Evolutionary conservation across 23 tunicate species (phyloP).

Genomic region (Clavelina lepadiformis): DNA sequence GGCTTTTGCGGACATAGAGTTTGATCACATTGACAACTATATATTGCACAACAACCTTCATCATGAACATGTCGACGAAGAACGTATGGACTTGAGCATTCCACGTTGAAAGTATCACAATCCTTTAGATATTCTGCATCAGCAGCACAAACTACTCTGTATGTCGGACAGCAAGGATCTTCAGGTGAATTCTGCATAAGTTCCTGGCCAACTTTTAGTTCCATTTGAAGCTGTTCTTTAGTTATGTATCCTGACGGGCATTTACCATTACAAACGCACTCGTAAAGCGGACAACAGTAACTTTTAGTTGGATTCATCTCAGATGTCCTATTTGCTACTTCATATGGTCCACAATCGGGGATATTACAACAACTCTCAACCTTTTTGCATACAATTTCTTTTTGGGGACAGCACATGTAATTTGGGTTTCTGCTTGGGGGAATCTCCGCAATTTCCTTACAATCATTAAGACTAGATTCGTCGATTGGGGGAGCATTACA

Average conservation of each 20-base stretch:
- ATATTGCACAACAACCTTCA: slow-evolving; percentile 6
- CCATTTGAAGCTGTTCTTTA: slow-evolving; percentile 1
- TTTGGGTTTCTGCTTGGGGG: slow-evolving; percentile 23
- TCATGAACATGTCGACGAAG: not conserved
- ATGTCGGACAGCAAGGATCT: slow-evolving; percentile 31
- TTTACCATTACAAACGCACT: slow-evolving; percentile 22
- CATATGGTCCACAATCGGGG: not conserved
- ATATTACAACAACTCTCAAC: not conserved
- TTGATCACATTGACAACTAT: slow-evolving; percentile 5
- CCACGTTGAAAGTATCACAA: slow-evolving; percentile 15
- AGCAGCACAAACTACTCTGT: slow-evolving; percentile 16
- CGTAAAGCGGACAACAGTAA: slow-evolving; percentile 12
- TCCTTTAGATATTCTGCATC: slow-evolving; percentile 12
- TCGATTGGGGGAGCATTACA: slow-evolving; percentile 9
- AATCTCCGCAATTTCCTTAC: slow-evolving; percentile 2
- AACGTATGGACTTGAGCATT: slow-evolving; percentile 4
- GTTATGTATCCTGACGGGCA: slow-evolving; percentile 20
- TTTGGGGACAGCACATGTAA: slow-evolving; percentile 27
- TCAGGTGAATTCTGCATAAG: slow-evolving; percentile 10
- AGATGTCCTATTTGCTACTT: not conserved
- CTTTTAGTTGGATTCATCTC: not conserved
- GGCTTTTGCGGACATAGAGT: not conserved
- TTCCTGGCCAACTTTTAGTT: slow-evolving; percentile 20
- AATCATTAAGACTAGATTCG: not conserved
- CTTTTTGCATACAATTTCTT: slow-evolving; percentile 23